A percentile compares a stretch with the other conserved stretches of the same genome.
phyloP scores from a whole-genome alignment of 2,113 vertebrate species.

The Cynoglossus semilaevis region DNA sequence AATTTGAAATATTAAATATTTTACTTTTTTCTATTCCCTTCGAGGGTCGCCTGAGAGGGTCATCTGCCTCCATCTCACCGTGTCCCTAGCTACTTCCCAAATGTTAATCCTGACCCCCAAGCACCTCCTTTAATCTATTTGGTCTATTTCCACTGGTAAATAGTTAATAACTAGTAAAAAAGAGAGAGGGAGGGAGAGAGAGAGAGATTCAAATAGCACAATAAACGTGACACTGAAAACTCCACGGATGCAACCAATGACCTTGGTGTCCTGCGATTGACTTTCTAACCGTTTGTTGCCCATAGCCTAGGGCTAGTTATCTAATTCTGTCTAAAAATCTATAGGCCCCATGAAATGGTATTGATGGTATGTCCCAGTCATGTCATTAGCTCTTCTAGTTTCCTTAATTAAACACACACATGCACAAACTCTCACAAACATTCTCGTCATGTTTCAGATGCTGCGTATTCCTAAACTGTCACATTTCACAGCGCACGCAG shows the following conservation, averaged over 20 bases:
- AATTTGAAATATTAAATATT: too few species aligned
- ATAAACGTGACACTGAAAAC: conserved; percentile 3
- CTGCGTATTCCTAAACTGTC: conserved; percentile 38
- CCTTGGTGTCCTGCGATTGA: conserved; percentile 36
- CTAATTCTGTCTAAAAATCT: conserved; percentile 59
- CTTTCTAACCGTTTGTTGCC: conserved; percentile 28
- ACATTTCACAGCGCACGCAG: conserved; percentile 37
- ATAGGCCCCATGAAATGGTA: conserved; percentile 37
- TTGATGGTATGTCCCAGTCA: conserved; percentile 29
- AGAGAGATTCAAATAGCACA: too few species aligned
- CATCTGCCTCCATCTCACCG: too few species aligned
- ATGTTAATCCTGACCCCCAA: too few species aligned
- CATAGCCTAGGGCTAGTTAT: conserved; percentile 40
- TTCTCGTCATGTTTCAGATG: conserved; percentile 56
- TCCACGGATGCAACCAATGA: conserved; percentile 16
- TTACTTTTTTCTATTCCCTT: too few species aligned
- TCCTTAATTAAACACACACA: conserved; percentile 36
- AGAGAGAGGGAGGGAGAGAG: too few species aligned
- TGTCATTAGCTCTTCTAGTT: conserved; percentile 10
- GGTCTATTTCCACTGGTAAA: too few species aligned
- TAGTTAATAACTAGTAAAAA: too few species aligned
- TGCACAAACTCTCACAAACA: conserved; percentile 18
- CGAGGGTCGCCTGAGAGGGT: too few species aligned
- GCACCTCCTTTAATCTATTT: too few species aligned
- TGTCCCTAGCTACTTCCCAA: too few species aligned